Evolutionary conservation across 2,113 vertebrate species (phyloP), one percentile per base, ranked within the genome.

Genomic region (Eretmochelys imbricata): DNA sequence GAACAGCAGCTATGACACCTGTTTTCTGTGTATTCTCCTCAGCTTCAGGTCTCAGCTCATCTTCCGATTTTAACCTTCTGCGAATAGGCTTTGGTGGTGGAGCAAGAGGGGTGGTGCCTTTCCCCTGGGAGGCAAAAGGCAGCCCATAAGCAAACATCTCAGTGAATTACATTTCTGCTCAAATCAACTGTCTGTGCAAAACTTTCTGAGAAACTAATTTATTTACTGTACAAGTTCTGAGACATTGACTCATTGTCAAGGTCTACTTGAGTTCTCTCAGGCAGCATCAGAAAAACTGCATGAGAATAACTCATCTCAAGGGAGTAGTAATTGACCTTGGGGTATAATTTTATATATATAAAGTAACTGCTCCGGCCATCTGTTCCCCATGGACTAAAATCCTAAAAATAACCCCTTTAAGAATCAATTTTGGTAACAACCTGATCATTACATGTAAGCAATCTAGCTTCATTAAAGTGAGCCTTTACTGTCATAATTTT

Each of bases 31-130:
- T 98, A 89, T 98, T 99, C 62, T 99, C 99, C 97, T 99, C 99
- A 42, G 98, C 98, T 96, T 99, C 99, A 7, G 99, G 99, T 96
- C 98, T 98, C 35, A 99, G 98, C 93, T 99, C 99, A 94, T 99
- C 99, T 97, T 99, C 99, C 16, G 99, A 99, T 98, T 99, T 99
- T 98, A 99, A 98, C 97, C 99, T 99, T 96, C 99, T 99, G 80
- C 99, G 98, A 82, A 99, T 98, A 79, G 99, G 99, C 97, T 99
- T 99, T 86, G 99, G 99, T 57, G 99, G 99, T 89, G 99, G 99
- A 94, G 99, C 99, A 95, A 99, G 98, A 10, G 99, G 99, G 35
- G 99, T 99, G 35, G 99, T 98, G 89, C 98, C 98, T 98, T 99
- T 99, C 96, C 97, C 97, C 99, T 99, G 89, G 62, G 55, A 87